Evolutionary conservation across 1,140 invertebrate genomes (phyloP), one percentile per base, ranked within the genome.

Genomic region (Octopus bimaculoides): DNA sequence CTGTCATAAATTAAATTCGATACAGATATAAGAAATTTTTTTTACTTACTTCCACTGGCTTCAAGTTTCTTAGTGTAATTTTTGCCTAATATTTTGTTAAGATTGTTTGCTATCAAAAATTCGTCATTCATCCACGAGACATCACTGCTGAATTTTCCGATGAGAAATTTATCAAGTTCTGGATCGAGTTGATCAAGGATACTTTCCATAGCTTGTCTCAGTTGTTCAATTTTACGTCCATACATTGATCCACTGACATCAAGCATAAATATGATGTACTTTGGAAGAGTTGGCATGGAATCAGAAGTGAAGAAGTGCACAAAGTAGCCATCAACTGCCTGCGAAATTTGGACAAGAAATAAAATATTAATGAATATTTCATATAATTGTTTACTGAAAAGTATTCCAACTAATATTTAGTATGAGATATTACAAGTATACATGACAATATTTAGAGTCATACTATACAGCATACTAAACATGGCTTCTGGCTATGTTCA

Each of bases 291-390:
- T 12, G 82, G 56, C 77, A 94, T 87, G 56, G 88, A 88, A 20
- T 86, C 81, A 4, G 94, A 94, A 4, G 93, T 92, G 84, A 94
- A 94, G 90, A 94, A 95, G 84, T 95, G 94, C 4, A 95, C 93
- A 88, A 95, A 95, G 88, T 95, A 94, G 0, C 94, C 94, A 83
- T 94, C 93, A 81, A 93, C 92, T 5, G 94, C 91, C 92, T 94
- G 88, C 5, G 81, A 71, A 76, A 10, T 41, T 41, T 41, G 26
- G 3, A 41, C 26, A 41, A 3, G 26, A 41, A 41, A 41, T 41
- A 41, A 41, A 41, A 41, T 41, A 41, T 41, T 41, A 41, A 41
- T 41, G 26, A 41, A 41, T 41, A 41, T 41, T 41, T 41, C 3
- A 41, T 41, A 41, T 41, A 41, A 41, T 41, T 41, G 26, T 41